phyloP scores from a whole-genome alignment of 2,888 invertebrate species.

The Agriopis aurantiaria region DNA sequence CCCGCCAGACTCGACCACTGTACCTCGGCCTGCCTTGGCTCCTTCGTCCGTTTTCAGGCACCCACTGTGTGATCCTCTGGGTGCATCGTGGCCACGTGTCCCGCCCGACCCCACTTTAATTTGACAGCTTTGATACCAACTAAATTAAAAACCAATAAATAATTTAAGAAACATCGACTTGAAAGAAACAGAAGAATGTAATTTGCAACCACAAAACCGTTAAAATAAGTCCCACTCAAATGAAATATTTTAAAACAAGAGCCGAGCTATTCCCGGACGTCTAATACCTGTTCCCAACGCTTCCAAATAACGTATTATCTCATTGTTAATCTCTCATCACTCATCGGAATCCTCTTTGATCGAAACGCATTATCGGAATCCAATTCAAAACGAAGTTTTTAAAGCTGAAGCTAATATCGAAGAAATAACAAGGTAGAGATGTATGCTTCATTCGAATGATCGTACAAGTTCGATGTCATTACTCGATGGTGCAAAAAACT shows the following conservation, averaged over 20 bases:
- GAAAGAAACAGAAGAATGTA: too few species aligned
- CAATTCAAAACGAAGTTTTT: conserved; percentile 8
- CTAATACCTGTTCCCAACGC: neutral
- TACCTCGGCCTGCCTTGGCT: too few species aligned
- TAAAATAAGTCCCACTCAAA: neutral
- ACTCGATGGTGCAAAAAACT: neutral
- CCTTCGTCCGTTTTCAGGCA: too few species aligned
- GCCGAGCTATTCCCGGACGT: neutral
- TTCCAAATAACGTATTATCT: conserved; percentile 1
- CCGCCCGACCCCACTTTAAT: too few species aligned
- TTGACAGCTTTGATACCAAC: too few species aligned
- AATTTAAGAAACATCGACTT: too few species aligned
- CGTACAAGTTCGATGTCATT: neutral
- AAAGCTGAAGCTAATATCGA: conserved; percentile 12
- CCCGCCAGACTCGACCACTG: too few species aligned
- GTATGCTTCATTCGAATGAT: neutral
- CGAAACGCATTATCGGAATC: conserved; percentile 15
- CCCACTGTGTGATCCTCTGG: too few species aligned
- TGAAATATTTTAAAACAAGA: neutral
- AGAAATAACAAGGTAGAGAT: conserved; percentile 13
- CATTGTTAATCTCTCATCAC: conserved; percentile 14
- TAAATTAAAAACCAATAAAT: too few species aligned
- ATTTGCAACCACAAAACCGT: too few species aligned
- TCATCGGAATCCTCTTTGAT: conserved; percentile 29
- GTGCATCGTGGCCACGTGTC: too few species aligned